These are phyloP conservation scores for Rotaria macrura DNA, from an alignment of 2,888 invertebrate genomes.

Conservation along the genomic window DNA sequence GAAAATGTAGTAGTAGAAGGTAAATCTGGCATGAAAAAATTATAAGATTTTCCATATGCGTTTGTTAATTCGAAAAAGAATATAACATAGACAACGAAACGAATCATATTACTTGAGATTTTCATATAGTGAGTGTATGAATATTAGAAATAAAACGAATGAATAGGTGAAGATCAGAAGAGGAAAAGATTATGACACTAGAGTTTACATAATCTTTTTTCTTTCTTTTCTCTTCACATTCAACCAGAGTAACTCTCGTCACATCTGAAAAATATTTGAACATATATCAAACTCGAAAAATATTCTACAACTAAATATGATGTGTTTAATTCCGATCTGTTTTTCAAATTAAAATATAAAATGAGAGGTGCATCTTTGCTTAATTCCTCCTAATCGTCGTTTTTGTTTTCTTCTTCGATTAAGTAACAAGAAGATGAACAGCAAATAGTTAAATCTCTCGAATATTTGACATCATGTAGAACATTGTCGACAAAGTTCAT, in stretches of 20 bases:
- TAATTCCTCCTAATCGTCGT: conserved; percentile 53
- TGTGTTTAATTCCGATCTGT: no score
- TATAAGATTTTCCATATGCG: neutral
- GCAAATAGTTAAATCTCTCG: conserved; percentile 70
- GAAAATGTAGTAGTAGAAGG: neutral
- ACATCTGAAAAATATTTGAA: no score
- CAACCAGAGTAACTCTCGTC: no score
- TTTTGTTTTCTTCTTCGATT: conserved; percentile 63
- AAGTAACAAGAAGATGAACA: conserved; percentile 59
- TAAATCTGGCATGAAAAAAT: neutral
- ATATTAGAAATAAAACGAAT: neutral
- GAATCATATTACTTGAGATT: neutral
- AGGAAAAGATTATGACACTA: no score
- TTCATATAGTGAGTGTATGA: neutral
- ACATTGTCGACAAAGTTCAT: conserved; percentile 76
- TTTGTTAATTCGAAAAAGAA: neutral
- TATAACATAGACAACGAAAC: neutral
- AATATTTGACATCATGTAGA: conserved; percentile 71
- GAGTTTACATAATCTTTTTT: no score
- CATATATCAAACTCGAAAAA: no score
- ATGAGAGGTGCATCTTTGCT: neutral
- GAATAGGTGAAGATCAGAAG: no score
- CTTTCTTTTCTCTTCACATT: no score
- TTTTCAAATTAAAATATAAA: neutral
- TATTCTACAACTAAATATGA: no score